A percentile compares a stretch with the other conserved stretches of the same genome.
phyloP scores from a whole-genome alignment of 2,113 vertebrate genomes.

The Cranoglanis bouderius region DNA sequence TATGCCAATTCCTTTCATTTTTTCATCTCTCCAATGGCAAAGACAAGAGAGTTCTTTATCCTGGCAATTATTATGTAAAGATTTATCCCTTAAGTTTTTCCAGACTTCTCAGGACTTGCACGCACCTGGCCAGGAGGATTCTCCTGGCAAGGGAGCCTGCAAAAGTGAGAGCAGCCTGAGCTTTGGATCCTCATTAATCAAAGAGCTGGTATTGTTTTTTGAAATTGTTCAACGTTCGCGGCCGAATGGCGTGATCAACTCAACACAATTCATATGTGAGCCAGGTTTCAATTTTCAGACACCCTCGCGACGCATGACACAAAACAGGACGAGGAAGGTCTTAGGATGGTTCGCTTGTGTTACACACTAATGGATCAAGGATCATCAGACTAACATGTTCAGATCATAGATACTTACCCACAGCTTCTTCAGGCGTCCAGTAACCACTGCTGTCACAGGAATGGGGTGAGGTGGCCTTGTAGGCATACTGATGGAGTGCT shows the following conservation, averaged over 20 bases:
- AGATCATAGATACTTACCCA: constrained; percentile 74
- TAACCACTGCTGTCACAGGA: constrained; percentile 92
- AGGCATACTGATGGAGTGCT: constrained; percentile 83
- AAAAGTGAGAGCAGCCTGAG: constrained; percentile 32
- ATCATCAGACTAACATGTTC: neutral
- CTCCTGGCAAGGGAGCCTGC: constrained; percentile 33
- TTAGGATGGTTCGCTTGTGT: neutral
- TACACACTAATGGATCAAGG: neutral
- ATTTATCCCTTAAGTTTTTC: constrained; percentile 72
- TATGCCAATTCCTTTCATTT: constrained; percentile 49
- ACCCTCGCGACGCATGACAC: neutral
- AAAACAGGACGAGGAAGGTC: constrained; percentile 3
- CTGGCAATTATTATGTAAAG: constrained; percentile 71
- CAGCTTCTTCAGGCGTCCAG: constrained; percentile 96
- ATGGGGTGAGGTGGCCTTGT: constrained; percentile 84
- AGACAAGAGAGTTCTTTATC: constrained; percentile 59
- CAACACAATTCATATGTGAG: constrained; percentile 12
- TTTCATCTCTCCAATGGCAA: constrained; percentile 58
- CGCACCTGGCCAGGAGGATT: constrained; percentile 65
- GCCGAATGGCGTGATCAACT: neutral
- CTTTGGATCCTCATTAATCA: constrained; percentile 51
- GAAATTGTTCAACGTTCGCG: constrained; percentile 10
- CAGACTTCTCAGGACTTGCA: constrained; percentile 69
- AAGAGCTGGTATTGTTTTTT: constrained; percentile 47
- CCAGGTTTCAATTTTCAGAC: neutral